Percentiles rank a stretch among this genome's conserved stretches.
Evolutionary conservation across 1,140 invertebrate genomes (phyloP).

Genomic region (Bombus sylvicola): DNA sequence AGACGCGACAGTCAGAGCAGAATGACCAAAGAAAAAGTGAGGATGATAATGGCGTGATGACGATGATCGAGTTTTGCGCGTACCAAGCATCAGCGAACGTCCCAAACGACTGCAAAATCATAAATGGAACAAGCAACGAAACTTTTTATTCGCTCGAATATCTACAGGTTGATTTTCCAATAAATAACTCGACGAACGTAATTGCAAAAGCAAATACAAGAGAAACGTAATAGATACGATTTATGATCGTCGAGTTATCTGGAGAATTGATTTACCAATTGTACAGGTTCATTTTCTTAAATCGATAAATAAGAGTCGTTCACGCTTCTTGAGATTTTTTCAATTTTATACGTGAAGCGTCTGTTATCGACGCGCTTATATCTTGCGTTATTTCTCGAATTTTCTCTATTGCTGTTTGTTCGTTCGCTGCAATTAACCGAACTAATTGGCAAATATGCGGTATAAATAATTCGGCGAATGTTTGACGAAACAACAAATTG

Average conservation of each 20-base stretch:
- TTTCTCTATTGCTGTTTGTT: too few species aligned
- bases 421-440: too few species aligned
- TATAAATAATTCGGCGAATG: neutral
- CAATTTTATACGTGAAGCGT: too few species aligned
- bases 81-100: slow-evolving; percentile 2
- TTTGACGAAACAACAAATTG: too few species aligned
- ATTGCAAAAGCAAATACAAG: neutral
- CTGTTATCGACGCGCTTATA: too few species aligned
- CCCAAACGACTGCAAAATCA: slow-evolving; percentile 1
- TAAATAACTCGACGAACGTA: neutral
- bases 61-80: slow-evolving; percentile 1
- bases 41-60: slow-evolving; percentile 11
- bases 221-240: neutral
- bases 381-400: too few species aligned
- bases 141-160: neutral
- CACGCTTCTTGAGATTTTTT: too few species aligned
- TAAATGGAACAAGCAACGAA: neutral
- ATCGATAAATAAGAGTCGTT: too few species aligned
- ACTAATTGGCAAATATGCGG: too few species aligned
- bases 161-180: neutral
- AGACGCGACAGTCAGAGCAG: neutral
- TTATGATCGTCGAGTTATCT: too few species aligned
- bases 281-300: too few species aligned
- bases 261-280: too few species aligned
- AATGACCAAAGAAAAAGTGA: neutral